A percentile compares a stretch with the other conserved stretches of the same genome.
Conservation (phyloP, 2,113 vertebrate genomes). For the Neodon shergylaensis region DNA sequence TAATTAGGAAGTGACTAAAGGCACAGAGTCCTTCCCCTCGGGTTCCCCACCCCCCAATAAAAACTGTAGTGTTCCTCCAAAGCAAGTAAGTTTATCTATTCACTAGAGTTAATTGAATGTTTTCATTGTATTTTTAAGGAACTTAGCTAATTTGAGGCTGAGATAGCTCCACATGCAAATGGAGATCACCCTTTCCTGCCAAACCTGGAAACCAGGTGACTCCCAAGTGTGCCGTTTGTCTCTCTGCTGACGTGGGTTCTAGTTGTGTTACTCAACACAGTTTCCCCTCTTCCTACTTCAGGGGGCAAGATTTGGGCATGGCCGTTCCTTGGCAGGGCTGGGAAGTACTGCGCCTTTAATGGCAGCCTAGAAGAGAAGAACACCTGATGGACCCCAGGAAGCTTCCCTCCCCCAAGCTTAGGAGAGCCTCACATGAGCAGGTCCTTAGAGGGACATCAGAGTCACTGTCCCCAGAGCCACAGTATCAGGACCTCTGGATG, state of each 20-base stretch:
- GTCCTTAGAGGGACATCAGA: background rate
- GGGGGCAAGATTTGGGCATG: background rate
- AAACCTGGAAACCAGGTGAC: background rate
- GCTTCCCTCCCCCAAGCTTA: background rate
- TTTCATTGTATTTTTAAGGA: conserved; percentile 18
- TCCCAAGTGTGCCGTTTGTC: background rate
- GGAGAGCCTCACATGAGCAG: background rate
- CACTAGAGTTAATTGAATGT: conserved; percentile 18
- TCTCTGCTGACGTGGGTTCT: background rate
- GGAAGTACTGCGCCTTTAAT: background rate
- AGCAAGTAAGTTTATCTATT: conserved; percentile 59
- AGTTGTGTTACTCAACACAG: background rate
- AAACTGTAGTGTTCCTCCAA: conserved; percentile 30
- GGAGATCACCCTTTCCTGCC: background rate
- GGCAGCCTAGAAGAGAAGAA: background rate
- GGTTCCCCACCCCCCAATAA: conserved; percentile 47
- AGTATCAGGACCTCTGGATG: background rate
- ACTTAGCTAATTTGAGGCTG: conserved; percentile 36
- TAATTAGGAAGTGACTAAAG: conserved; percentile 65
- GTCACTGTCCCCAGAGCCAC: background rate
- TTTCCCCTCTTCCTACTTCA: background rate
- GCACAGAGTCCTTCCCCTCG: conserved; percentile 42
- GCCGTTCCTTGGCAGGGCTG: background rate
- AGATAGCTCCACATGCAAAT: conserved; percentile 35
- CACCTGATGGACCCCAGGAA: no score